phyloP scores from a whole-genome alignment of 2,797 vertebrate genomes.

The Thalassophryne amazonica region DNA sequence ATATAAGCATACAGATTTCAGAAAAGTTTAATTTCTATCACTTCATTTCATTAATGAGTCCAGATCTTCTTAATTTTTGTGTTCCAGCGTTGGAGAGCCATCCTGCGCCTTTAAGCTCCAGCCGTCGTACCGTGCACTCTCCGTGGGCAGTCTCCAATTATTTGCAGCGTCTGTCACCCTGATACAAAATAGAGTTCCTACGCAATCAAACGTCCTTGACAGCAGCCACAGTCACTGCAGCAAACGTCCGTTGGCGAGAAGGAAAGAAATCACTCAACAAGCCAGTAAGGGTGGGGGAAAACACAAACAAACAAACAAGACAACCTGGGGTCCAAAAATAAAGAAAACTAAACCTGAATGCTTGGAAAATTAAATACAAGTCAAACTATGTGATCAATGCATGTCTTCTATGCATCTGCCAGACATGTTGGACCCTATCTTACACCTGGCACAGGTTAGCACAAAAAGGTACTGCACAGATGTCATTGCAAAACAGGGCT shows the following conservation, averaged over 20 bases:
- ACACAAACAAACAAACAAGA: not conserved
- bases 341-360: conserved; percentile 44
- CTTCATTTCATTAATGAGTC: not conserved
- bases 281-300: conserved; percentile 46
- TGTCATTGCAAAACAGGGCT: too few relatives aligned
- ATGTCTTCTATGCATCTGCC: too few relatives aligned
- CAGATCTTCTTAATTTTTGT: not conserved
- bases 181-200: conserved; percentile 66
- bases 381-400: too few relatives aligned
- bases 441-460: too few relatives aligned
- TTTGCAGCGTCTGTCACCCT: conserved; percentile 57
- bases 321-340: conserved; percentile 4
- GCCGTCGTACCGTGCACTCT: not conserved
- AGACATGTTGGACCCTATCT: too few relatives aligned
- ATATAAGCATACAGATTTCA: too few relatives aligned
- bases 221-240: conserved; percentile 23
- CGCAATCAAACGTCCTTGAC: conserved; percentile 62
- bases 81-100: not conserved
- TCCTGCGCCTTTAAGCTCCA: not conserved
- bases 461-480: too few relatives aligned
- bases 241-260: conserved; percentile 44
- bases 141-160: conserved; percentile 23
- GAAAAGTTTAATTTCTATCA: too few relatives aligned
- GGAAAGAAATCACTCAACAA: conserved; percentile 70
- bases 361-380: not conserved